A percentile compares a stretch with the other conserved stretches of the same genome.
These are phyloP conservation scores for Paramormyrops hopkinsi DNA, from an alignment of 2,797 vertebrate species.

Conservation along the genomic window DNA sequence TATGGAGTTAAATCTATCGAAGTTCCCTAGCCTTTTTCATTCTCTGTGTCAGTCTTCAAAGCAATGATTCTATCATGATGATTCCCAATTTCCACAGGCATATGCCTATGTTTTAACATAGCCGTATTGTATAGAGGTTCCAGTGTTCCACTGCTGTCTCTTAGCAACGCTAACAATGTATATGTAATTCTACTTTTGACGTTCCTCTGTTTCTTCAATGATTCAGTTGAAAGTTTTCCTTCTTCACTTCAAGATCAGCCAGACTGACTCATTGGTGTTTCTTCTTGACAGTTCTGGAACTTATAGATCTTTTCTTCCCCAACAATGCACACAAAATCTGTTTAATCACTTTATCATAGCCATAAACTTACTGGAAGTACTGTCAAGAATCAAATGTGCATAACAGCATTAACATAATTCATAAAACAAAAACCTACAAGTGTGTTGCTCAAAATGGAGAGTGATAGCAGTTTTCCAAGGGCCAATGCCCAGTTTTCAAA, in stretches of 20 bases:
- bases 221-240: not conserved
- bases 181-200: not conserved
- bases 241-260: not conserved
- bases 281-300: not conserved
- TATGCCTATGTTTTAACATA: not conserved
- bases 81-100: not conserved
- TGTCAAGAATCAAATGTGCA: conserved; percentile 25
- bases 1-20: not conserved
- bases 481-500: not conserved
- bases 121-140: not conserved
- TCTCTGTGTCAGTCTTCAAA: not conserved
- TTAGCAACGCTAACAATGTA: not conserved
- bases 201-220: not conserved
- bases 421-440: not conserved
- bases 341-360: not conserved
- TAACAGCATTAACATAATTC: not conserved
- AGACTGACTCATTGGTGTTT: not conserved
- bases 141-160: not conserved
- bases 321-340: not conserved
- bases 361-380: not conserved
- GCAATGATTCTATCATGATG: not conserved
- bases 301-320: not conserved
- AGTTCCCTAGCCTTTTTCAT: not conserved
- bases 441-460: not conserved
- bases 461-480: not conserved